phyloP scores from a whole-genome alignment of 1,140 invertebrate genomes.

The Trissolcus basalis region DNA sequence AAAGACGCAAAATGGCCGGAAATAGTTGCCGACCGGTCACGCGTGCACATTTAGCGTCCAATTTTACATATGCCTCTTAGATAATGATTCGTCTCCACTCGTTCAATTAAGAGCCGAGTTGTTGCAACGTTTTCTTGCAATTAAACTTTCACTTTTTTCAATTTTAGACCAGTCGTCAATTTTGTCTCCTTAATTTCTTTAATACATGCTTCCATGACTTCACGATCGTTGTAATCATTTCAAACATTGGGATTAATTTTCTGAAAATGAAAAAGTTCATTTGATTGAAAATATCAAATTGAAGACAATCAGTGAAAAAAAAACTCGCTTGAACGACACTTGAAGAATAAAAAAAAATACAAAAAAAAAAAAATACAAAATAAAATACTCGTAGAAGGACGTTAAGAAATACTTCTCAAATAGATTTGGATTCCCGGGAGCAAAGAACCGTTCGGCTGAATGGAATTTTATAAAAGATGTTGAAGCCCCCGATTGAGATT shows the following conservation, averaged over 20 bases:
- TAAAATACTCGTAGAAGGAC: not conserved
- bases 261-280: too few relatives aligned
- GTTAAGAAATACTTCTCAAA: not conserved
- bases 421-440: not conserved
- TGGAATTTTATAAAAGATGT: conserved; percentile 19
- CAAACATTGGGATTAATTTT: too few relatives aligned
- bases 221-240: too few relatives aligned
- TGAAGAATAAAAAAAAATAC: too few relatives aligned
- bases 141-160: not conserved
- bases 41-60: too few relatives aligned
- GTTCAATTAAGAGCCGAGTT: not conserved
- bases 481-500: conserved; percentile 23
- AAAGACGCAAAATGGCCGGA: conserved; percentile 1
- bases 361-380: too few relatives aligned
- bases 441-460: conserved; percentile 1
- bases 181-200: too few relatives aligned
- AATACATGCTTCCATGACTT: too few relatives aligned
- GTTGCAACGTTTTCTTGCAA: not conserved
- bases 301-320: too few relatives aligned
- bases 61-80: not conserved
- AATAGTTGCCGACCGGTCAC: not conserved
- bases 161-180: not conserved
- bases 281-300: too few relatives aligned
- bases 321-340: not conserved
- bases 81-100: not conserved